Evolutionary conservation across 2,888 invertebrate genomes (phyloP).

Genomic region (Eumerus sabulonum): DNA sequence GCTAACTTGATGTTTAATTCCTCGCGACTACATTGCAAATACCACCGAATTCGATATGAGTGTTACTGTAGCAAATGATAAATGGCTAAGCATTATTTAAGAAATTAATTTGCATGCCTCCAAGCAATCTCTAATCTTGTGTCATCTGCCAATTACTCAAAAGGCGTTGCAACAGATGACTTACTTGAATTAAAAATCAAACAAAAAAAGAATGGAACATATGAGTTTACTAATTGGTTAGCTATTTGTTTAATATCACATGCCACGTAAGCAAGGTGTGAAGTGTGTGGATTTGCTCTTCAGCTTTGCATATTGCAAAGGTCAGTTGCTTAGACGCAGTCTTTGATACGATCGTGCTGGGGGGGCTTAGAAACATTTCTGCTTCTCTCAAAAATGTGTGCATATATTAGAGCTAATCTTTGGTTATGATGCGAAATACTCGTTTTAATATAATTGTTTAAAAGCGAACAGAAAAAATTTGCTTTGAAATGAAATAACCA

Average conservation of each 20-base stretch:
- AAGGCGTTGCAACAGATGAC: slow-evolving; percentile 7
- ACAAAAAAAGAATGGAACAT: slow-evolving; percentile 15
- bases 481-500: no score
- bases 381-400: not conserved
- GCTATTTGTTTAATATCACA: slow-evolving; percentile 41
- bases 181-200: slow-evolving; percentile 2
- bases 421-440: slow-evolving; percentile 30
- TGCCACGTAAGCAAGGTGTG: slow-evolving; percentile 30
- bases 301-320: slow-evolving; percentile 45
- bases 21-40: no score
- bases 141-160: slow-evolving; percentile 18
- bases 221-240: slow-evolving; percentile 2
- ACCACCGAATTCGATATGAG: no score
- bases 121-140: not conserved
- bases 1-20: no score
- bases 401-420: slow-evolving; percentile 3
- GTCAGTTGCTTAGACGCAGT: slow-evolving; percentile 41
- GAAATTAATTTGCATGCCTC: no score
- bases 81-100: not conserved
- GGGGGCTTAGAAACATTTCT: slow-evolving; percentile 6
- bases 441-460: not conserved
- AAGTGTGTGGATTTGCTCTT: slow-evolving; percentile 29
- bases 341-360: no score
- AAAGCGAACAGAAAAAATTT: no score
- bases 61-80: no score